Percentiles rank a stretch among this genome's conserved stretches.
These are phyloP conservation scores for Amniataba percoides DNA, from an alignment of 2,797 vertebrate species.

Conservation along the genomic window DNA sequence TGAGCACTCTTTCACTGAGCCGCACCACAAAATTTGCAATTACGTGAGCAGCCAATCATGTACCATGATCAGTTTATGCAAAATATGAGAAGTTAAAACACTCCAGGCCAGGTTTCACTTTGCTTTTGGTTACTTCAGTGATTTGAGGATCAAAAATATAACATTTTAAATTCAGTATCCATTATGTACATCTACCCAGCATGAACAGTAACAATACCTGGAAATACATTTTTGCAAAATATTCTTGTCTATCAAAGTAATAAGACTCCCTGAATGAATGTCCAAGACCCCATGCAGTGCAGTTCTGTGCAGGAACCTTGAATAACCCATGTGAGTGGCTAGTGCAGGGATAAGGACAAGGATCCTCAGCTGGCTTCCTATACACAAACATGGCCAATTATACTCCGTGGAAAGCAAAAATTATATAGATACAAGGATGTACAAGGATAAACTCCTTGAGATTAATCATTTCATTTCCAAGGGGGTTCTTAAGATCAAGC, in stretches of 20 bases:
- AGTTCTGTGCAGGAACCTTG: neutral
- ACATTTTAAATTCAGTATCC: neutral
- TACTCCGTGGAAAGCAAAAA: neutral
- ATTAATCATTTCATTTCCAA: no score
- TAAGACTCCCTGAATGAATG: neutral
- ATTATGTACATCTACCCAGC: neutral
- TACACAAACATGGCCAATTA: neutral
- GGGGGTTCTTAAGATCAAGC: neutral
- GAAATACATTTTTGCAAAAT: neutral
- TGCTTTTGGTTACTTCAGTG: neutral
- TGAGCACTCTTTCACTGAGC: constrained; percentile 16
- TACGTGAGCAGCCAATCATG: neutral
- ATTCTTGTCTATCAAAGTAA: neutral
- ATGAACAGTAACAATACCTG: neutral
- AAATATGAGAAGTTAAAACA: neutral
- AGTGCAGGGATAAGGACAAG: neutral
- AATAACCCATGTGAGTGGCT: neutral
- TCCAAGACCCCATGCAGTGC: neutral
- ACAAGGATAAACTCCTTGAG: no score
- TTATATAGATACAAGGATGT: no score
- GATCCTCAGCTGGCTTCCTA: neutral
- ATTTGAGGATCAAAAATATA: neutral
- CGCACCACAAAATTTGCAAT: constrained; percentile 22
- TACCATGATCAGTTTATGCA: constrained; percentile 6
- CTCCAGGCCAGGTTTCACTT: neutral